These are phyloP conservation scores for Phylloscopus whistleri DNA, from an alignment of 2,113 vertebrate genomes.

Conservation along the genomic window DNA sequence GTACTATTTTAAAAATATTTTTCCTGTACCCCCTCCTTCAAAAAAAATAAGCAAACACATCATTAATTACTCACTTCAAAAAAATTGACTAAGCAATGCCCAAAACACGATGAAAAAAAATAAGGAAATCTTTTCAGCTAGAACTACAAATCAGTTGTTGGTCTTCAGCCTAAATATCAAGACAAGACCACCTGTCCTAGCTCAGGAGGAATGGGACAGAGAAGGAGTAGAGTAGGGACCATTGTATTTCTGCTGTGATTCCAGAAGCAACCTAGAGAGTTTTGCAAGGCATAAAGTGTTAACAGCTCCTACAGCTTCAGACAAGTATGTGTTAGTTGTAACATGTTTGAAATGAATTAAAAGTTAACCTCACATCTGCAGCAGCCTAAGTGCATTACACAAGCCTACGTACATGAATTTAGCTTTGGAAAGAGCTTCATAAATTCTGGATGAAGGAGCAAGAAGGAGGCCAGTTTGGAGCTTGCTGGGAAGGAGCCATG, in stretches of 20 bases:
- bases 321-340: not conserved
- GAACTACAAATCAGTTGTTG: not conserved
- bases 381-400: not conserved
- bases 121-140: not conserved
- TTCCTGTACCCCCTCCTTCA: not conserved
- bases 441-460: not conserved
- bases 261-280: not conserved
- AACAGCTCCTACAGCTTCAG: not conserved
- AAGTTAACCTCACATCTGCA: not conserved
- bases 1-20: not conserved
- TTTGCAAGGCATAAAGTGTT: not conserved
- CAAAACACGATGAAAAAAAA: fast-evolving
- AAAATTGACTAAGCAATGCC: not conserved
- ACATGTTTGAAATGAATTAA: not conserved
- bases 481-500: fast-evolving
- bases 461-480: not conserved
- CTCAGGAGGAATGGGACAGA: not conserved
- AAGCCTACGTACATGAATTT: not conserved
- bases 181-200: not conserved
- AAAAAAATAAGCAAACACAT: not conserved
- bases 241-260: not conserved
- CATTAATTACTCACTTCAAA: not conserved
- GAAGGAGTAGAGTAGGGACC: not conserved
- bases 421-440: not conserved
- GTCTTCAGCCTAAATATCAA: not conserved